Percentiles rank a stretch among this genome's conserved stretches.
Conservation (phyloP, 2,888 invertebrate genomes). For the Amiota mariae region DNA sequence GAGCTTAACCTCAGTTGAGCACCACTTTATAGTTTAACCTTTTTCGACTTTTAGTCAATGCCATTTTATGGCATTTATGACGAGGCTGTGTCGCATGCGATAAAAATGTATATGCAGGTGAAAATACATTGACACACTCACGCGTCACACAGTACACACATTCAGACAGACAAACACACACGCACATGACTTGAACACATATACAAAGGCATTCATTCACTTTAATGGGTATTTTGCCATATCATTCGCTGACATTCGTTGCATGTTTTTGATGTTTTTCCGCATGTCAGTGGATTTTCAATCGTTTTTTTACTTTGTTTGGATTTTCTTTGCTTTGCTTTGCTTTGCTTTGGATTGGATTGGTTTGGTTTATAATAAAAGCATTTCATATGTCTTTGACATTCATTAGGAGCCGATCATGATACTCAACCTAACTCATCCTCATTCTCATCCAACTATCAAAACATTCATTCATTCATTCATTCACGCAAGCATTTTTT, state of each 20-base stretch:
- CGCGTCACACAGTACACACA: constrained; percentile 28
- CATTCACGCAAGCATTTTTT: background rate
- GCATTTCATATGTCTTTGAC: constrained; percentile 49
- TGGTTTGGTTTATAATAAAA: constrained; percentile 59
- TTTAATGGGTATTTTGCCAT: constrained; percentile 6
- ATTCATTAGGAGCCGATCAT: constrained; percentile 50
- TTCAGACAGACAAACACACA: background rate
- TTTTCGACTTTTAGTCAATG: constrained; percentile 31
- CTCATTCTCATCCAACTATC: background rate
- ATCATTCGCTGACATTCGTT: constrained; percentile 50
- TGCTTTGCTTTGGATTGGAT: background rate
- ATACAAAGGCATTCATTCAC: no score
- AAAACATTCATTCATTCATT: background rate
- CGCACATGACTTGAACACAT: no score
- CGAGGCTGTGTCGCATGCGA: constrained; percentile 61
- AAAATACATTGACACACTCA: constrained; percentile 12
- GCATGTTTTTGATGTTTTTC: constrained; percentile 57
- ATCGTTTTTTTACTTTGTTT: no score
- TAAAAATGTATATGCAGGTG: constrained; percentile 51
- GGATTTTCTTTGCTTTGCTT: no score
- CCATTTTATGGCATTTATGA: constrained; percentile 44
- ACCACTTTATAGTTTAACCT: constrained; percentile 30
- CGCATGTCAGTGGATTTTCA: no score
- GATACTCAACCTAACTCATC: constrained; percentile 7
- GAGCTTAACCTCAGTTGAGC: background rate